These are phyloP conservation scores for Philypnodon macrostomus DNA, from an alignment of 2,797 vertebrate genomes.

Conservation along the genomic window DNA sequence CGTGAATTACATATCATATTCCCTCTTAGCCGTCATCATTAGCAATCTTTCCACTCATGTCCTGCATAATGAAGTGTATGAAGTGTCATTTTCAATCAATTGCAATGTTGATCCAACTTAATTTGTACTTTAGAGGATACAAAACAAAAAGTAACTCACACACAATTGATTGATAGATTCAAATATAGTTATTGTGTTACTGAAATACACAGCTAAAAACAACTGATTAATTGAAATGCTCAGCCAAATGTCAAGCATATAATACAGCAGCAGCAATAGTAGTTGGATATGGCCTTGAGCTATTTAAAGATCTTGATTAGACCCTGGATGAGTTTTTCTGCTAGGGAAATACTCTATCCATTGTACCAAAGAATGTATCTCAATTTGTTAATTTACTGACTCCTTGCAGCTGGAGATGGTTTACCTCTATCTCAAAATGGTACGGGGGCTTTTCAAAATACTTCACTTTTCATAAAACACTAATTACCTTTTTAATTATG, in stretches of 20 bases:
- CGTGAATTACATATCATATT: conserved; percentile 50
- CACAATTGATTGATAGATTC: conserved; percentile 45
- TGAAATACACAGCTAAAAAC: neutral
- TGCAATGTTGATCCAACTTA: conserved; percentile 70
- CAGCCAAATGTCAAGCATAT: conserved; percentile 15
- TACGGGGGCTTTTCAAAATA: no score
- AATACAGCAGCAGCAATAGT: conserved; percentile 10
- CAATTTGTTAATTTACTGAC: no score
- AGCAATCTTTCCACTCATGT: conserved; percentile 70
- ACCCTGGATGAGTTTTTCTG: conserved; percentile 1
- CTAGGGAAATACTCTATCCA: no score
- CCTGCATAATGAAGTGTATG: conserved; percentile 68
- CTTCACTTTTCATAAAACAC: no score
- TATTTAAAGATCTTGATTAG: conserved; percentile 9
- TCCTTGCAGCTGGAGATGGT: no score
- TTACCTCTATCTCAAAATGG: no score
- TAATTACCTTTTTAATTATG: no score
- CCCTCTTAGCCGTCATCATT: conserved; percentile 63
- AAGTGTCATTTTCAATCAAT: conserved; percentile 72
- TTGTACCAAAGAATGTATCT: no score
- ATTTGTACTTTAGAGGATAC: conserved; percentile 70
- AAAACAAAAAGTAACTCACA: conserved; percentile 61
- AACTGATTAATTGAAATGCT: neutral
- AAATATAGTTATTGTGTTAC: conserved; percentile 26
- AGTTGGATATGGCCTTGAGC: conserved; percentile 5